Base-by-base conservation (phyloP, 1,140 invertebrate genomes). In the Drosophila pachea region DNA sequence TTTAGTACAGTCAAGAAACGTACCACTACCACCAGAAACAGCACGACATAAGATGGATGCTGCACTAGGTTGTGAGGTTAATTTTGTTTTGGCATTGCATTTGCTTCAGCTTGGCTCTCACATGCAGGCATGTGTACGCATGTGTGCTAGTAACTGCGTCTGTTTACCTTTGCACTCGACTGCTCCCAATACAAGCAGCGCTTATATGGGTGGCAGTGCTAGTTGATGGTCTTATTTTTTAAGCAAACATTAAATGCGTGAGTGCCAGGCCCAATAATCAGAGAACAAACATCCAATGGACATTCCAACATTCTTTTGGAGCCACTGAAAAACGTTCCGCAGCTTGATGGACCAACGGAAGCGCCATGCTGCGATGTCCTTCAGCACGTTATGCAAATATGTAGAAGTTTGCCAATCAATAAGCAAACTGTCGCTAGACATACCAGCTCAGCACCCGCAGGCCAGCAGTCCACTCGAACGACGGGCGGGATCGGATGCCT, bases 61-160 rank as follows among this genome's bases (percentile, higher is more conserved):
- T 83, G 82, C 77, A 65, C 69, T 74, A 69, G 76, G 75, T 83
- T 78, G 75, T 70, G 79, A 68, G 78, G 78, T 87, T 87, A 76
- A 87, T 78, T 86, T 81, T 74, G 81, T 81, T 86, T 76, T 63
- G 56, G 60, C 66, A 86, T 73, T 84, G 81, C 81, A 76, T 56
- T 78, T 66, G 42, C 33, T 22, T 12, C 14, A 7, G 9, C 29
- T 43, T 36, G 8, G 12, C 16, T 31, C 59, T 31, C 54, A 33
- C 6, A 22, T 38, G 36, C 33, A 33, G 43, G 14, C 33, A 35
- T 36, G 36, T 43, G 33, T 45, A 22, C 38, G 29, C 42, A 42
- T 47, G 54, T 52, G 50, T 60, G 56, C 61, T 65, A 56, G 59
- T 63, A 63, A 68, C 75, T 78, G 55, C 72, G 67, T 67, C 66